Evolutionary conservation across 1,140 invertebrate genomes (phyloP).

Genomic region (Drosophila paulistorum): DNA sequence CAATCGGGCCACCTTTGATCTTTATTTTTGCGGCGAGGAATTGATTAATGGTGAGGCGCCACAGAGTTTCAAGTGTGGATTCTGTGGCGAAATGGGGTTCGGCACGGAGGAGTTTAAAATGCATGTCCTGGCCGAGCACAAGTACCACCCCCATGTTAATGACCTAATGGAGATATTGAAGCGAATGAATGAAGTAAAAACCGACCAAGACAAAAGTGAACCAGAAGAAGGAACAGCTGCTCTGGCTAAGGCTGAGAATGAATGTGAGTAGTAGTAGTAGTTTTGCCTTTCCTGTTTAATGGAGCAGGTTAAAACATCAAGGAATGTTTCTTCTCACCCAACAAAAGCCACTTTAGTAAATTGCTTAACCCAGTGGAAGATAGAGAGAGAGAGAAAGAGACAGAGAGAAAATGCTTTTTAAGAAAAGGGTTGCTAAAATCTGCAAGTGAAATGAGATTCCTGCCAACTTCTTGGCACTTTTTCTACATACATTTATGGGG

Average conservation of each 20-base stretch:
- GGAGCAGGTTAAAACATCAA: conserved; percentile 14
- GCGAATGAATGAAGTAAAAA: conserved; percentile 25
- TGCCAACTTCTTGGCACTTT: neutral
- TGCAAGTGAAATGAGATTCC: conserved; percentile 50
- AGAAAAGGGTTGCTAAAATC: conserved; percentile 37
- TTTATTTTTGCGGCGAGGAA: conserved; percentile 46
- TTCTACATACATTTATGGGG: too few species aligned
- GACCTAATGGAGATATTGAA: conserved; percentile 42
- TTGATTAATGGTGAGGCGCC: conserved; percentile 45
- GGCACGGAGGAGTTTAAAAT: conserved; percentile 39
- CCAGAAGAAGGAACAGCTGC: neutral
- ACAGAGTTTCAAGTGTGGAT: conserved; percentile 52
- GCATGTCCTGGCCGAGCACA: conserved; percentile 45
- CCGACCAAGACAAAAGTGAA: neutral
- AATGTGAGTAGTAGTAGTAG: conserved; percentile 42
- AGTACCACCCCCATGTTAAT: conserved; percentile 28
- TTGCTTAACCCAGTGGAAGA: conserved; percentile 16
- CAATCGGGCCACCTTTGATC: conserved; percentile 32
- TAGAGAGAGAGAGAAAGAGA: neutral
- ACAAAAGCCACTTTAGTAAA: conserved; percentile 45
- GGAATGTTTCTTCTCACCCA: conserved; percentile 1
- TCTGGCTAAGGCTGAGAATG: neutral
- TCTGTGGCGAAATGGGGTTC: conserved; percentile 51
- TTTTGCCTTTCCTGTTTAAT: conserved; percentile 18
- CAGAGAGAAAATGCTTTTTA: conserved; percentile 15